These are phyloP conservation scores for Drosophila guanche DNA, from an alignment of 1,140 invertebrate species.

Conservation along the genomic window DNA sequence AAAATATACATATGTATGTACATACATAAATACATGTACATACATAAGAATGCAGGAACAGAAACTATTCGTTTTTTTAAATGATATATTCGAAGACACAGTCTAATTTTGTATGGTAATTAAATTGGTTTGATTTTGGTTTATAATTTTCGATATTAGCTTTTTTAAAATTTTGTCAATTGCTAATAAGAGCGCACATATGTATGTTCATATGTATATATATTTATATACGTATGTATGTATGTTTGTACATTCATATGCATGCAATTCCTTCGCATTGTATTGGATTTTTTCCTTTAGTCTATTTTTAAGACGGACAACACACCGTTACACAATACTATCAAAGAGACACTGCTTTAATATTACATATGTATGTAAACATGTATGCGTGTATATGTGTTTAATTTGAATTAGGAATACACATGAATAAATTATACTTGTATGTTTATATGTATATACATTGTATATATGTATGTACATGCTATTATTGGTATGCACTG, in stretches of 20 bases:
- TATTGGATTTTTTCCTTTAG: slow-evolving; percentile 23
- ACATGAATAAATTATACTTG: too few species aligned
- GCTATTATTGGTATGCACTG: too few species aligned
- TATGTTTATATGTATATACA: neutral
- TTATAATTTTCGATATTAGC: neutral
- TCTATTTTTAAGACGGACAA: slow-evolving; percentile 52
- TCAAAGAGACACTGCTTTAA: slow-evolving; percentile 30
- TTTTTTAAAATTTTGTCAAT: slow-evolving; percentile 7
- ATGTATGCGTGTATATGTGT: neutral
- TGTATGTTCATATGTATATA: neutral
- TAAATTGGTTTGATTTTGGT: slow-evolving; percentile 9
- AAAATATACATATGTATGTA: slow-evolving; percentile 22
- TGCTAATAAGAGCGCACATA: neutral
- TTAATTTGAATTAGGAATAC: neutral
- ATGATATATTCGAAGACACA: slow-evolving; percentile 13
- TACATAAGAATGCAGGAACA: slow-evolving; percentile 16
- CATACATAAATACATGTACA: slow-evolving; percentile 12
- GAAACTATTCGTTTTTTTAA: slow-evolving; percentile 7
- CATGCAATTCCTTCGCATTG: slow-evolving; percentile 15
- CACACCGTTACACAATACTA: slow-evolving; percentile 56
- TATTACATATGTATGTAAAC: neutral
- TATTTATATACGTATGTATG: neutral
- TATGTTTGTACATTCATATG: neutral
- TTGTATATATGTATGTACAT: slow-evolving; percentile 3
- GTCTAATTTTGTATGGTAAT: slow-evolving; percentile 9